Conservation (phyloP, 2,113 vertebrate species). For the Epinephelus lanceolatus region DNA sequence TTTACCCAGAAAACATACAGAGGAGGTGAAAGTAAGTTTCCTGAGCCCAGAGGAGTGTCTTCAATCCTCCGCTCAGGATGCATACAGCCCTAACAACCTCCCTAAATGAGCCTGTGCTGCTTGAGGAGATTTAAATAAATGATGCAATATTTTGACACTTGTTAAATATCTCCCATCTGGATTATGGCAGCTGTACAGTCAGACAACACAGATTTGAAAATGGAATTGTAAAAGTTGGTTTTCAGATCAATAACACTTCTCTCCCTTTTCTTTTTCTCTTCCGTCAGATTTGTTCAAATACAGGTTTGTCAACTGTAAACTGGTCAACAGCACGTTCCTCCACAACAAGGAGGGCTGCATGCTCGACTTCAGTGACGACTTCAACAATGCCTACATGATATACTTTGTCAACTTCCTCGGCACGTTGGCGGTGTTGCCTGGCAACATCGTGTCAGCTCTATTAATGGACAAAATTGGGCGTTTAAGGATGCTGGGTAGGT, state of each 20-base stretch:
- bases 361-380: slow-evolving; percentile 94
- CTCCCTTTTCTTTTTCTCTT: neutral
- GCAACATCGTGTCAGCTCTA: slow-evolving; percentile 96
- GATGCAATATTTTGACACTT: neutral
- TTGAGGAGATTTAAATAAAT: neutral
- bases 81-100: neutral
- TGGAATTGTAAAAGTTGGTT: neutral
- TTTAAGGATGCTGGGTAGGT: slow-evolving; percentile 94
- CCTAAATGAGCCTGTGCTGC: neutral
- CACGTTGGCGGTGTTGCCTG: slow-evolving; percentile 94
- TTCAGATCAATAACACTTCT: neutral
- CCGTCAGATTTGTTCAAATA: slow-evolving; percentile 94
- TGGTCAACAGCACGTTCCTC: slow-evolving; percentile 95
- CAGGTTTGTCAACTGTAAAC: slow-evolving; percentile 92
- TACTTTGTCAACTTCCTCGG: slow-evolving; percentile 99
- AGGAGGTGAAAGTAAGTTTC: neutral
- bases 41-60: neutral
- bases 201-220: neutral
- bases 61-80: neutral
- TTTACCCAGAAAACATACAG: neutral
- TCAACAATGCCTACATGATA: slow-evolving; percentile 98
- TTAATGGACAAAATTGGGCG: slow-evolving; percentile 99
- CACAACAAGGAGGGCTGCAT: slow-evolving; percentile 98
- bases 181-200: neutral
- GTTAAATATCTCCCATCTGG: neutral